phyloP scores from a whole-genome alignment of 1,140 invertebrate genomes.

The Zaprionus tsacasi region DNA sequence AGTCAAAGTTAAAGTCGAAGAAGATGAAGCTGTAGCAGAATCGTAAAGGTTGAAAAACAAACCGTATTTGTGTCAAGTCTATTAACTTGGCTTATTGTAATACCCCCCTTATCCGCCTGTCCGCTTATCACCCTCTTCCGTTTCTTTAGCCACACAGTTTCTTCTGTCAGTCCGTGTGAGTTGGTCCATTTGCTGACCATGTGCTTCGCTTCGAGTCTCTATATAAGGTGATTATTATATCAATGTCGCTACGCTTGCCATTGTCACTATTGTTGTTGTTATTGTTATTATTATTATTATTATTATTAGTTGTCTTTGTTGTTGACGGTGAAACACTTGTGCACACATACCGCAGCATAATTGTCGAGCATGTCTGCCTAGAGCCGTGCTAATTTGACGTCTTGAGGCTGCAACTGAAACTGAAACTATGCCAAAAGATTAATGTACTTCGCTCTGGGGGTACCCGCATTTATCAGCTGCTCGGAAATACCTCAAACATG shows the following conservation, averaged over 20 bases:
- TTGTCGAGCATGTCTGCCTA: slow-evolving; percentile 40
- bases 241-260: slow-evolving; percentile 62
- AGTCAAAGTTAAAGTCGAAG: slow-evolving; percentile 19
- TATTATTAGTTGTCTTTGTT: slow-evolving; percentile 7
- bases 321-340: slow-evolving; percentile 58
- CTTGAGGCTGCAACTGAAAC: slow-evolving; percentile 28
- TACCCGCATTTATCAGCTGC: slow-evolving; percentile 43
- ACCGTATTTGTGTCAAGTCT: slow-evolving; percentile 73
- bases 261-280: slow-evolving; percentile 45
- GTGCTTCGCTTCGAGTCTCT: slow-evolving; percentile 43
- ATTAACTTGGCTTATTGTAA: slow-evolving; percentile 55
- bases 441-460: not conserved
- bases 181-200: slow-evolving; percentile 62
- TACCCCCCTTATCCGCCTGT: not conserved
- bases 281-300: slow-evolving; percentile 40
- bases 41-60: slow-evolving; percentile 51
- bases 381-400: slow-evolving; percentile 61
- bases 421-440: slow-evolving; percentile 48
- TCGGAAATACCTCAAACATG: slow-evolving; percentile 42
- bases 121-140: not conserved
- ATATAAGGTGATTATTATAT: slow-evolving; percentile 66
- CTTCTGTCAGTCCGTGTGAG: slow-evolving; percentile 3
- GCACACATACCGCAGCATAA: slow-evolving; percentile 63
- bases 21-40: slow-evolving; percentile 40
- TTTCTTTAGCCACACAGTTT: slow-evolving; percentile 33